Evolutionary conservation across 1,140 invertebrate genomes (phyloP), one percentile per base, ranked within the genome.

Genomic region (Philaenus spumarius): DNA sequence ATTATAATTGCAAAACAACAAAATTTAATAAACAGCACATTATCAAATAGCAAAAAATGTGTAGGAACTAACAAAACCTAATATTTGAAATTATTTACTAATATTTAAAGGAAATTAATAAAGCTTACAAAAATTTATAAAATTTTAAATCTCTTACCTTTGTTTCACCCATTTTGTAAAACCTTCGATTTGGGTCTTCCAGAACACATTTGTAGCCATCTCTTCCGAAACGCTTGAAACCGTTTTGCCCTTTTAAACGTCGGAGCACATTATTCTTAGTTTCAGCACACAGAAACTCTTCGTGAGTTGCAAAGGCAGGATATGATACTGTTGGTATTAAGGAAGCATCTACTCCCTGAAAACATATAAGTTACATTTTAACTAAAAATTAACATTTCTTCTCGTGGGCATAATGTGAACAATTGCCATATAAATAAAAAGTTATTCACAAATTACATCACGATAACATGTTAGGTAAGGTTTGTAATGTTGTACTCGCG

Each of bases 301-400:
- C 95, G 66, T 99, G 97, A 11, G 95, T 97, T 0, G 93, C 95
- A 80, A 99, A 99, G 3, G 91, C 93, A 26, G 97, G 97, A 78
- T 95, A 99, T 12, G 93, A 95, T 64, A 99, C 86, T 1, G 94
- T 95, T 9, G 93, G 82, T 22, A 99, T 68, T 14, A 99, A 75
- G 6, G 93, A 85, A 3, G 86, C 84, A 80, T 98, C 95, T 9
- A 94, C 93, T 65, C 85, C 87, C 87, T 90, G 64, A 43, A 75
- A 66, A 46, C n/a, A n/a, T n/a, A n/a, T n/a, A n/a, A n/a, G n/a
- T n/a, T n/a, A n/a, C n/a, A n/a, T n/a, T n/a, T n/a, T n/a, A n/a
- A n/a, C n/a, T n/a, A n/a, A n/a, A n/a, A n/a, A n/a, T n/a, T n/a
- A n/a, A n/a, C n/a, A n/a, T n/a, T n/a, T n/a, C n/a, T n/a, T n/a